A percentile compares a stretch with the other conserved stretches of the same genome.
Evolutionary conservation across 2,113 vertebrate genomes (phyloP).

Genomic region (Corythornis madagascariensis): DNA sequence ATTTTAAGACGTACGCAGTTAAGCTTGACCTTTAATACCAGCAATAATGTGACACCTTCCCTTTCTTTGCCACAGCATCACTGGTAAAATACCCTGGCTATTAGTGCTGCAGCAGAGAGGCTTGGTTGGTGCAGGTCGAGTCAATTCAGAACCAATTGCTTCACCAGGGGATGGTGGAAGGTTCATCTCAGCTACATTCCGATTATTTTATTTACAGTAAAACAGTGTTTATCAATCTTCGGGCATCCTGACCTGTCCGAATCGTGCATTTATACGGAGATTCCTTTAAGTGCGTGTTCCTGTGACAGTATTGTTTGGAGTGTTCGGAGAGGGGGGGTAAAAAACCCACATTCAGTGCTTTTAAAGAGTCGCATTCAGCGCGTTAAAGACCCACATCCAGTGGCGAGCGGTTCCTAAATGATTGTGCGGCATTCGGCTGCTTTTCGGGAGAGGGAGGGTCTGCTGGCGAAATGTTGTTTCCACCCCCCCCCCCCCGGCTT

Average conservation of each 20-base stretch:
- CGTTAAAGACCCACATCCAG: not conserved
- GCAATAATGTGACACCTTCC: slow-evolving; percentile 32
- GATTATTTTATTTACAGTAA: not conserved
- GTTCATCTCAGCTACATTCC: slow-evolving; percentile 16
- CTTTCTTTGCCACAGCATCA: slow-evolving; percentile 43
- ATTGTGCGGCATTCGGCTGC: slow-evolving; percentile 64
- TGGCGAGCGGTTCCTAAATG: slow-evolving; percentile 54
- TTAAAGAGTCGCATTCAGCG: no score
- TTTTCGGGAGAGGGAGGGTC: slow-evolving; percentile 55
- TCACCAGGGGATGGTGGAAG: slow-evolving; percentile 4
- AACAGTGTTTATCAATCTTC: not conserved
- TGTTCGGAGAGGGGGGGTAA: not conserved
- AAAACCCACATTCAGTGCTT: not conserved
- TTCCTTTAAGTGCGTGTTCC: slow-evolving; percentile 10
- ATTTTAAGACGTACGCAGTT: slow-evolving; percentile 12
- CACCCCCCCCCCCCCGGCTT: not conserved
- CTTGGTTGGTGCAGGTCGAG: slow-evolving; percentile 69
- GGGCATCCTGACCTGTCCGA: not conserved
- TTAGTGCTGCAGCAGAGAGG: slow-evolving; percentile 61
- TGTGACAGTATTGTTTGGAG: slow-evolving; percentile 43
- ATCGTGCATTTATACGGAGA: not conserved
- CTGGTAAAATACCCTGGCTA: not conserved
- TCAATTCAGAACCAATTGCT: slow-evolving; percentile 65
- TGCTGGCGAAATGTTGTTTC: slow-evolving; percentile 40
- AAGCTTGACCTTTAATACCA: slow-evolving; percentile 63